These are phyloP conservation scores for Stenchaetothrips biformis DNA, from an alignment of 2,888 invertebrate genomes.

Conservation along the genomic window DNA sequence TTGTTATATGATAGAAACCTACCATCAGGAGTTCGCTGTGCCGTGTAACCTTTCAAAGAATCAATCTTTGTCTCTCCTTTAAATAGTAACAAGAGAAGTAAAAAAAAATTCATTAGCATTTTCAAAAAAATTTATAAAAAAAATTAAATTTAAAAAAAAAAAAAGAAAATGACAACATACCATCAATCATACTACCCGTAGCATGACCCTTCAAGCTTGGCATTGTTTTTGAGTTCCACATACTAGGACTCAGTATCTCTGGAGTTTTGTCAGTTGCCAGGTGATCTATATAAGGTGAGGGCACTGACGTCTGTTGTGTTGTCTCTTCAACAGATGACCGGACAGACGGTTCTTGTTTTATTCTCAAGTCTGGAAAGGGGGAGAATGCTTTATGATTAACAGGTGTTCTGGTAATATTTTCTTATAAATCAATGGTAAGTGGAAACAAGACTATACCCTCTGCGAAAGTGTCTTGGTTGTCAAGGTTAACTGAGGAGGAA, in stretches of 20 bases:
- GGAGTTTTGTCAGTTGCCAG: neutral
- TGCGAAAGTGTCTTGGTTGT: conserved; percentile 21
- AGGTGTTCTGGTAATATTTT: no score
- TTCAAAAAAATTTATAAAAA: neutral
- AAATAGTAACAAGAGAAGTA: neutral
- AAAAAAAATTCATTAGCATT: neutral
- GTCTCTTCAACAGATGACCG: conserved; percentile 42
- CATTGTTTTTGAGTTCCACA: neutral
- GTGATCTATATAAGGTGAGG: conserved; percentile 6
- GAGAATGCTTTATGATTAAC: neutral
- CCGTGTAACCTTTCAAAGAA: conserved; percentile 17
- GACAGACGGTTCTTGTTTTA: conserved; percentile 59
- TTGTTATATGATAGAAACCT: neutral
- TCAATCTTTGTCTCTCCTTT: conserved; percentile 10
- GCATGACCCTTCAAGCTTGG: neutral
- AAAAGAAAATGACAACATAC: neutral
- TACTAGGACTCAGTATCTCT: neutral
- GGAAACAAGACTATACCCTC: neutral
- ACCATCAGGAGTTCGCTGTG: conserved; percentile 14
- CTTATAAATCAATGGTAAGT: conserved; percentile 28
- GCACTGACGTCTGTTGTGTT: neutral
- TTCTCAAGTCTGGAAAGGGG: conserved; percentile 63
- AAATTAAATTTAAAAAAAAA: neutral
- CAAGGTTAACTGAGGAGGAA: neutral
- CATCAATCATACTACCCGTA: conserved; percentile 13